Base-by-base conservation (phyloP, 2,113 vertebrate species). In the Brachyhypopomus occidentalis region DNA sequence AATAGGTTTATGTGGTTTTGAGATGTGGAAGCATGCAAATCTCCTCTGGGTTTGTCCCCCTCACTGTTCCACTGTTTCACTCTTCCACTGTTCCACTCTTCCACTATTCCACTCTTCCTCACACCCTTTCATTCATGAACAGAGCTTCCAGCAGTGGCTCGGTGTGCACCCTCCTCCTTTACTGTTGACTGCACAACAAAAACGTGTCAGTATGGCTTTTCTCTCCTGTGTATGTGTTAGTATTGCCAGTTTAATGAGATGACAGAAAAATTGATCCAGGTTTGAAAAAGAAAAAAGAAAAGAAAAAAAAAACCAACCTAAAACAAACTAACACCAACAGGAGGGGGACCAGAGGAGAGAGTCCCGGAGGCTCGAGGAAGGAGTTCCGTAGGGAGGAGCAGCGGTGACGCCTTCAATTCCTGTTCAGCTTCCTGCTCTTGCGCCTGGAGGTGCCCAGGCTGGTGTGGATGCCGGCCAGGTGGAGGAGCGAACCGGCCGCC, bases 171-270 rank as follows among this genome's bases (percentile, higher is more conserved):
- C 78, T 59, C 60, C 77, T 55, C 56, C 34, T 75, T 17, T 41
- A 73, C 60, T 64, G 45, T 77, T 79, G 78, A 84, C 70, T 82
- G 74, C 45, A 84, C 73, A 82, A 66, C 66, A 70, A 89, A 83
- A 93, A 95, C 95, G 95, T 94, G 93, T 94, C 83, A 92, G 95
- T 99, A 98, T 99, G 98, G 98, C 98, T 99, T 98, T 96, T 95
- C 94, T 95, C 95, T 96, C 96, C 96, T 95, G 95, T 93, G 94
- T 94, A 91, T 94, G 95, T 92, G 94, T 94, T 92, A 92, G 94
- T 95, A 95, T 94, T 94, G 94, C 94, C 92, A 91, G 91, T 71
- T 79, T 77, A 89, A 90, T 90, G 89, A 89, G 88, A 90, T 89
- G 88, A 85, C 88, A 91, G 87, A 83, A 87, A 86, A 78, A 81